Percentiles rank a stretch among this genome's conserved stretches.
Evolutionary conservation across 2,888 invertebrate species (phyloP).

Genomic region (Thysanoteuthis rhombus): DNA sequence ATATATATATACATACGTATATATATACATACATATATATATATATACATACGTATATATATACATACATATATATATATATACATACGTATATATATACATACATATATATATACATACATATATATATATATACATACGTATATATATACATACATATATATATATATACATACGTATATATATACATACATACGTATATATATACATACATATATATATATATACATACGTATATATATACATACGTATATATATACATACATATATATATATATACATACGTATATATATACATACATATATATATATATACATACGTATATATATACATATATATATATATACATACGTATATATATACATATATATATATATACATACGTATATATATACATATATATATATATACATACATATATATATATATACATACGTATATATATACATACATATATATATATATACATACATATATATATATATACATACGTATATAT

Average conservation of each 20-base stretch:
- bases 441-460: neutral
- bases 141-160: neutral
- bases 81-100: neutral
- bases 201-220: neutral
- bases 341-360: conserved; percentile 14
- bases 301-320: neutral
- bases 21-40: neutral
- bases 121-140: neutral
- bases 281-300: no score
- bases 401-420: neutral
- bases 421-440: neutral
- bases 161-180: neutral
- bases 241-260: no score
- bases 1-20: conserved; percentile 13
- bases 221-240: neutral
- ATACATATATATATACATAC: neutral
- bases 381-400: conserved; percentile 13
- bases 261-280: no score
- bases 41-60: neutral
- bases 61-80: neutral
- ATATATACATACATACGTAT: neutral
- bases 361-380: conserved; percentile 15
- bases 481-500: neutral
- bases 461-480: neutral
- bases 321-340: neutral